phyloP scores from a whole-genome alignment of 2,888 invertebrate genomes.

The Dinocampus coccinellae region DNA sequence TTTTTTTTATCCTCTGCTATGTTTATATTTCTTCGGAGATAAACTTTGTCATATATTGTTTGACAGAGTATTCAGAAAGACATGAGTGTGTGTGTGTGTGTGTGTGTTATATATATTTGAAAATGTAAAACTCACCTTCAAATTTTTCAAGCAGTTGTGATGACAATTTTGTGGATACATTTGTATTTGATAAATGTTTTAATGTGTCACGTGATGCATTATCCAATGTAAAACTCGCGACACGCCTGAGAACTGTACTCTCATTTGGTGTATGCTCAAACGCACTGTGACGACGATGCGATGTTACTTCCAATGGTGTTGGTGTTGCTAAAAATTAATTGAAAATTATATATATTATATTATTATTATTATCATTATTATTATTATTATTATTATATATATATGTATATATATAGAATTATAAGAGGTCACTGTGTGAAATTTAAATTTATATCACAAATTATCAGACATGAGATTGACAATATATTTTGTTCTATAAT shows the following conservation, averaged over 20 bases:
- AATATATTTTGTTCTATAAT: background rate
- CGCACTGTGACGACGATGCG: slow-evolving; percentile 69
- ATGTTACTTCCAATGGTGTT: slow-evolving; percentile 30
- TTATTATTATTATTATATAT: background rate
- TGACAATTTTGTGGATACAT: slow-evolving; percentile 49
- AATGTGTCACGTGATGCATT: slow-evolving; percentile 71
- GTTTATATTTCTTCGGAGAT: background rate
- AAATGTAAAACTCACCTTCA: slow-evolving; percentile 87
- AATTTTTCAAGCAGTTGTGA: slow-evolving; percentile 91
- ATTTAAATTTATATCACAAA: slow-evolving; percentile 2
- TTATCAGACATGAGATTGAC: background rate
- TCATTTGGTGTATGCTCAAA: slow-evolving; percentile 72
- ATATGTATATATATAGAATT: background rate
- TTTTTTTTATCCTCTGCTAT: background rate
- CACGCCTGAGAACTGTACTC: slow-evolving; percentile 85
- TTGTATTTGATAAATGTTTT: slow-evolving; percentile 84
- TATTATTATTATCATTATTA: too few species aligned
- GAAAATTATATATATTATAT: slow-evolving; percentile 31
- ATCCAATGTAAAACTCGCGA: slow-evolving; percentile 85
- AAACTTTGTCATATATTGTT: background rate
- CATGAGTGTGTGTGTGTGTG: background rate
- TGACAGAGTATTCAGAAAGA: background rate
- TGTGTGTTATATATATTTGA: background rate
- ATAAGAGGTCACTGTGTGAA: background rate
- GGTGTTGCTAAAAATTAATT: slow-evolving; percentile 42